Evolutionary conservation across 2,888 invertebrate species (phyloP).

Genomic region (Parnassius orleans): DNA sequence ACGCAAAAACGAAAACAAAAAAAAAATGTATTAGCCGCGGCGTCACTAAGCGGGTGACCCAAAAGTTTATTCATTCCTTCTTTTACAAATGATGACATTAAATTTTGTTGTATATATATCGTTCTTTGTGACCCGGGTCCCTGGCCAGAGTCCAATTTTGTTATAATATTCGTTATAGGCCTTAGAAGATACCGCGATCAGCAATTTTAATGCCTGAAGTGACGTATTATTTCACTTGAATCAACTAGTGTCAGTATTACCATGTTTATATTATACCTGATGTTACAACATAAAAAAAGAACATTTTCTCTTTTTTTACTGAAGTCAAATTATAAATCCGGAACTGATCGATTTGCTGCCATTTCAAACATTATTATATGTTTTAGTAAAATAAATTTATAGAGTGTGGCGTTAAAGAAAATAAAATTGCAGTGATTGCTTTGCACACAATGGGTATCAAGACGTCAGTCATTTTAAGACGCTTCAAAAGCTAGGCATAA

Average conservation of each 20-base stretch:
- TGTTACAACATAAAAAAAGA: too few species aligned
- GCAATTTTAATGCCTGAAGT: background rate
- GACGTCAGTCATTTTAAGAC: too few species aligned
- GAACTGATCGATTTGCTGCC: too few species aligned
- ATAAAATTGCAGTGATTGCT: too few species aligned
- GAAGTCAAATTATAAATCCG: too few species aligned
- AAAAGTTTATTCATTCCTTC: slow-evolving; percentile 13
- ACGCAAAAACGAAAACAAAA: background rate
- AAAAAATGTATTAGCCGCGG: background rate
- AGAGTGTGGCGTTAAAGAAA: too few species aligned
- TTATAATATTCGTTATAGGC: slow-evolving; percentile 10
- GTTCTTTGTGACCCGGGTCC: slow-evolving; percentile 22
- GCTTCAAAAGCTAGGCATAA: too few species aligned
- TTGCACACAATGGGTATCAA: too few species aligned
- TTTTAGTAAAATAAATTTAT: too few species aligned
- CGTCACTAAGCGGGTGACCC: background rate
- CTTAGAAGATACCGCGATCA: slow-evolving; percentile 3
- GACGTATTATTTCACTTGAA: slow-evolving; percentile 9
- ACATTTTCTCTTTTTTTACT: too few species aligned
- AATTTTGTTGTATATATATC: slow-evolving; percentile 1
- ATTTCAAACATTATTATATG: too few species aligned
- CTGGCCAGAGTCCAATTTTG: slow-evolving; percentile 26
- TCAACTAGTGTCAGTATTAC: slow-evolving; percentile 18
- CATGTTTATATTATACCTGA: too few species aligned
- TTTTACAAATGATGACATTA: slow-evolving; percentile 21